Base-by-base conservation (phyloP, 2,113 vertebrate species). In the Cardinalis cardinalis region DNA sequence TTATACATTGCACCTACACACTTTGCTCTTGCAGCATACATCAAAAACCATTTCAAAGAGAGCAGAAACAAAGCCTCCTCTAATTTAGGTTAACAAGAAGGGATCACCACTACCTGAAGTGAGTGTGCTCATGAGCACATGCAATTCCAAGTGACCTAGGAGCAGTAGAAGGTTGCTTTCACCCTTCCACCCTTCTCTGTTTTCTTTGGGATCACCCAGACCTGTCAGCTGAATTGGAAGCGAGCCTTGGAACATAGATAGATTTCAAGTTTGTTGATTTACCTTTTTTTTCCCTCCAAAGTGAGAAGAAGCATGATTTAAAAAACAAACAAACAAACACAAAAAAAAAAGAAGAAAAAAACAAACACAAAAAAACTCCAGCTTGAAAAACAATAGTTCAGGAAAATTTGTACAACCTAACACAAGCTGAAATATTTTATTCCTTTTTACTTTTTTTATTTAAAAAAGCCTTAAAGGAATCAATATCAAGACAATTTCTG, bases 81-180 rank as follows among this genome's bases (percentile, higher is more conserved):
- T 89, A 88, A 88, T 75, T 93, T 58, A 77, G 86, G 40, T 63
- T 74, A 93, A 76, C 63, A 84, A 66, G 73, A 78, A 66, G 44
- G 21, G 40, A 65, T 66, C 55, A 82, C 49, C 25, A 69, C 55
- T 65, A 79, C 40, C n/a, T 59, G 28, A 86, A 82, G 70, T 32
- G 53, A 86, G 59, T 23, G 53, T 7, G 0, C 79, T 89, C 63
- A 63, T 0, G 1, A 87, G 59, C 58, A 75, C 25, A 34, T 29
- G 81, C 51, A 94, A 93, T 89, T 87, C 74, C 52, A 94, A 89
- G 55, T 80, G 81, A 82, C n/a, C 23, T 31, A 87, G 88, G 73
- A 87, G 55, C 68, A 84, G 51, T 15, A 88, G 66, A 61, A 93
- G 44, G 63, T 61, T 82, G 72, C 32, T 96, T 87, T 70, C 66